These are phyloP conservation scores for Meriones unguiculatus DNA, from an alignment of 2,113 vertebrate genomes.

Conservation along the genomic window DNA sequence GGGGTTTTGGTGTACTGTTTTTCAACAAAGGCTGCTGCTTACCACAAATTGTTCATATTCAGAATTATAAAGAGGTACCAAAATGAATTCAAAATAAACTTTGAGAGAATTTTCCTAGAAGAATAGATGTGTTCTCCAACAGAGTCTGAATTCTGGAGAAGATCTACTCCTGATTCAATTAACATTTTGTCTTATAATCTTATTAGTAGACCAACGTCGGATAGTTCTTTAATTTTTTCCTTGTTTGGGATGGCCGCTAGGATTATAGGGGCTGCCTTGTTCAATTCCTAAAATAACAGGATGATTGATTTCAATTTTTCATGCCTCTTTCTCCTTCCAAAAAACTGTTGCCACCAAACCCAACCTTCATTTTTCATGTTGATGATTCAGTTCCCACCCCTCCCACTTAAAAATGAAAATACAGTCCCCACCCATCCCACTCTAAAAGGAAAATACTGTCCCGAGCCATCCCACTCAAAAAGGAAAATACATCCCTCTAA, in stretches of 20 bases:
- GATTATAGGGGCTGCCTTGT: background rate
- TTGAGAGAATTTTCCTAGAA: background rate
- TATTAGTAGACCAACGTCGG: background rate
- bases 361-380: slow-evolving; percentile 12
- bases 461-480: background rate
- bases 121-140: background rate
- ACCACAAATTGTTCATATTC: background rate
- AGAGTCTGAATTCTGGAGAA: background rate
- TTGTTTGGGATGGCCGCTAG: background rate
- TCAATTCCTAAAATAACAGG: slow-evolving; percentile 50
- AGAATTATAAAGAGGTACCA: background rate
- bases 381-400: slow-evolving; percentile 33
- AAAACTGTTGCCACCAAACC: slow-evolving; percentile 25
- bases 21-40: background rate
- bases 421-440: background rate
- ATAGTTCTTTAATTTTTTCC: slow-evolving; percentile 18
- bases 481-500: background rate
- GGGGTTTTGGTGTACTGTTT: background rate
- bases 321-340: slow-evolving; percentile 8
- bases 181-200: background rate
- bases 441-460: background rate
- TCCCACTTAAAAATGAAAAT: background rate
- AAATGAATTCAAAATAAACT: background rate
- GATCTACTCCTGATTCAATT: background rate
- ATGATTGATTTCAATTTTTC: slow-evolving; percentile 28